Percentiles rank a stretch among this genome's conserved stretches.
Conservation (phyloP, 2,888 invertebrate genomes). For the Melanostoma mellinum region DNA sequence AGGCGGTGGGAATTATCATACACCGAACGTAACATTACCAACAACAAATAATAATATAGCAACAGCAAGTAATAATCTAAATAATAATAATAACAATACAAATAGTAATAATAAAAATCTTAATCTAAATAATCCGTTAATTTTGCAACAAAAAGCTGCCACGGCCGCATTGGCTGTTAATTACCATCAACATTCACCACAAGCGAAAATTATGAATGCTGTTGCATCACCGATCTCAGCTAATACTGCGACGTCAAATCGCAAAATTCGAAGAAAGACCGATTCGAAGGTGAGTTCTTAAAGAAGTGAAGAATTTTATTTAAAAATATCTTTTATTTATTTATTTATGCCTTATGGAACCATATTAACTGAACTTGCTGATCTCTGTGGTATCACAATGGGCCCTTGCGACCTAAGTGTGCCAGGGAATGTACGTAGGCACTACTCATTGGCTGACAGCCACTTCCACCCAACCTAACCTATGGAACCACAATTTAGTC, state of each 20-base stretch:
- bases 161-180: conserved; percentile 75
- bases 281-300: conserved; percentile 83
- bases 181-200: conserved; percentile 76
- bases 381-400: too few relatives aligned
- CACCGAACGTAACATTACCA: conserved; percentile 78
- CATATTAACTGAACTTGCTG: too few relatives aligned
- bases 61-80: conserved; percentile 70
- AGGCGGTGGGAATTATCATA: conserved; percentile 74
- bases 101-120: conserved; percentile 73
- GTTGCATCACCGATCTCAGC: conserved; percentile 82
- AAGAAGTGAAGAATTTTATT: not conserved
- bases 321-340: not conserved
- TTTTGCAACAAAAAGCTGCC: conserved; percentile 76
- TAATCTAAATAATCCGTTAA: conserved; percentile 70
- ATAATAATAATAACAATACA: conserved; percentile 70
- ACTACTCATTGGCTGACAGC: too few relatives aligned
- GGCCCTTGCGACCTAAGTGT: too few relatives aligned
- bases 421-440: too few relatives aligned
- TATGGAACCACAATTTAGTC: too few relatives aligned
- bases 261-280: conserved; percentile 88
- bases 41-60: conserved; percentile 74
- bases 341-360: not conserved
- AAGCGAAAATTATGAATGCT: conserved; percentile 82
- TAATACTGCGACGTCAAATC: conserved; percentile 84
- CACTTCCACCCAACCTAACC: too few relatives aligned